These are phyloP conservation scores for Chiloscyllium plagiosum DNA, from an alignment of 2,113 vertebrate species.

Conservation along the genomic window DNA sequence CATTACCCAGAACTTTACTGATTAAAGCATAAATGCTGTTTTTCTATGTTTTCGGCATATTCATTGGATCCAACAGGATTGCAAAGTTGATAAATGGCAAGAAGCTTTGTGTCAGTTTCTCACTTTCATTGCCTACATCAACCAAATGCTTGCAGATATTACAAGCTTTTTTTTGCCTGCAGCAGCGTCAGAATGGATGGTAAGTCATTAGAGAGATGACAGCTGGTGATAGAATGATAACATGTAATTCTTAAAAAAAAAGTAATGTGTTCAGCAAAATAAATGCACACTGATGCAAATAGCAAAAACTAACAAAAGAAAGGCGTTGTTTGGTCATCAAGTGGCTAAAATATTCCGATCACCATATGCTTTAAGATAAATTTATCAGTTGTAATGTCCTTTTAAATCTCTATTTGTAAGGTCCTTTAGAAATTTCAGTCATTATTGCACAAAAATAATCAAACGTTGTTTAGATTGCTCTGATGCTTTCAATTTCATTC, in stretches of 20 bases:
- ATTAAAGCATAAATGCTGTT: neutral
- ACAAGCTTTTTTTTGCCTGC: conserved; percentile 9
- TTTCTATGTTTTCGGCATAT: neutral
- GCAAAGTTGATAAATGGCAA: neutral
- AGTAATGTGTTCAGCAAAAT: conserved; percentile 19
- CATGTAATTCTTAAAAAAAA: neutral
- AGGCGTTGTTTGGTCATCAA: neutral
- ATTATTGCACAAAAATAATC: neutral
- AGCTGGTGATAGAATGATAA: conserved; percentile 20
- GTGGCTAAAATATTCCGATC: neutral
- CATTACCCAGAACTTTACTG: neutral
- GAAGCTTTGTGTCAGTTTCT: neutral
- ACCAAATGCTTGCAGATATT: conserved; percentile 2
- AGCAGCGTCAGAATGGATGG: conserved; percentile 6
- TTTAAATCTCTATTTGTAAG: neutral
- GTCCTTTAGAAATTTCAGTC: neutral
- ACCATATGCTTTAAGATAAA: neutral
- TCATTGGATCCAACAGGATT: neutral
- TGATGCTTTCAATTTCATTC: neutral
- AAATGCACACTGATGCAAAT: neutral
- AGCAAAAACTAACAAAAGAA: neutral
- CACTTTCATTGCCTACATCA: neutral
- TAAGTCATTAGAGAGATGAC: conserved; percentile 24
- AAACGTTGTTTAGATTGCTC: neutral
- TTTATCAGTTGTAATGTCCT: neutral